These are phyloP conservation scores for Brienomyrus brachyistius DNA, from an alignment of 2,113 vertebrate species.

Conservation along the genomic window DNA sequence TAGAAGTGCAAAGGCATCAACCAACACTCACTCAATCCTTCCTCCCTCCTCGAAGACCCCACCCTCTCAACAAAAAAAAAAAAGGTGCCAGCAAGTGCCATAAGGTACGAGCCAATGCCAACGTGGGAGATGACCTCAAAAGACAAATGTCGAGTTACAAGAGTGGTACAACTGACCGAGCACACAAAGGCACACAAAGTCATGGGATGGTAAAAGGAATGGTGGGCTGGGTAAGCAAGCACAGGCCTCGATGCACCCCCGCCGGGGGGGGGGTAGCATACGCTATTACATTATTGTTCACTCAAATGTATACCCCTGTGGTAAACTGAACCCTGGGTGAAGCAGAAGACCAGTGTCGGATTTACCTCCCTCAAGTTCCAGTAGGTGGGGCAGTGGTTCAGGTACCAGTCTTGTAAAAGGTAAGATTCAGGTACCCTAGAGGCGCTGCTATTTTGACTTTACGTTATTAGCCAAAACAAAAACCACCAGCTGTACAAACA, in stretches of 20 bases:
- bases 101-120: background rate
- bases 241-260: slow-evolving; percentile 32
- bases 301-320: background rate
- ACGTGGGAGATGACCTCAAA: background rate
- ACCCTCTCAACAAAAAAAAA: background rate
- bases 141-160: background rate
- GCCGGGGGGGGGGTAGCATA: background rate
- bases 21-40: background rate
- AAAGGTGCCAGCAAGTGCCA: background rate
- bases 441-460: background rate
- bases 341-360: background rate
- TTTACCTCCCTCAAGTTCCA: background rate
- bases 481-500: background rate
- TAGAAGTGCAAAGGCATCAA: background rate
- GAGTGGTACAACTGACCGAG: background rate
- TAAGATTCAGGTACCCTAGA: background rate
- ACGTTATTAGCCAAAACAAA: background rate
- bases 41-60: background rate
- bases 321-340: background rate
- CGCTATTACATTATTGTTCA: background rate
- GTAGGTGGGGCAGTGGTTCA: background rate
- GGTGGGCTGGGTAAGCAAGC: slow-evolving; percentile 38
- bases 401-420: background rate
- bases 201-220: slow-evolving; percentile 29
- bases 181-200: background rate